phyloP scores from a whole-genome alignment of 2,797 vertebrate species.

The Muraenolepis orangiensis region DNA sequence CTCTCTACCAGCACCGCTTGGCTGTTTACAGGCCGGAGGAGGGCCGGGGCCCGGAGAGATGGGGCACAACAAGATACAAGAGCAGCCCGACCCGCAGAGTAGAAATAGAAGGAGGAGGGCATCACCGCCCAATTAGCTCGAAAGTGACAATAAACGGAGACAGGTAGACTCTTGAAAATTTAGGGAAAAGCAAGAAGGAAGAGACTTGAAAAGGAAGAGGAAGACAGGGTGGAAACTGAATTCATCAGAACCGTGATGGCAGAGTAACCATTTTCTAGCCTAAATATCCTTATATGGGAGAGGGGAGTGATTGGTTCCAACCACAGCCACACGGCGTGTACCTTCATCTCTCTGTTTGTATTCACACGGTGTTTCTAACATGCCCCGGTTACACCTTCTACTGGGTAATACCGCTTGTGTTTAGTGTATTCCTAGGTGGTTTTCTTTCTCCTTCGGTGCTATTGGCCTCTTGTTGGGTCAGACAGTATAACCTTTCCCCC shows the following conservation, averaged over 20 bases:
- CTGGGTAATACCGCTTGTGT: not conserved
- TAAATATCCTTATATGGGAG: conserved; percentile 43
- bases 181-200: not conserved
- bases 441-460: not conserved
- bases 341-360: not conserved
- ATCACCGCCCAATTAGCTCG: not conserved
- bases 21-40: not conserved
- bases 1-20: too few relatives aligned
- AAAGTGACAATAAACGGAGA: not conserved
- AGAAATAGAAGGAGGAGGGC: not conserved
- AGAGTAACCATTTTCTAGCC: conserved; percentile 46
- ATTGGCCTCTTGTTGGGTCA: conserved; percentile 24
- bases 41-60: too few relatives aligned
- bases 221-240: not conserved
- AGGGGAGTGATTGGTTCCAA: conserved; percentile 39
- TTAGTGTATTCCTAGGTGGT: not conserved
- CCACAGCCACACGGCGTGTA: conserved; percentile 14
- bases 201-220: not conserved
- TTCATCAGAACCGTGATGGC: conserved; percentile 32
- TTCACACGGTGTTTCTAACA: conserved; percentile 4
- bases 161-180: not conserved
- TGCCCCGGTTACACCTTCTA: not conserved
- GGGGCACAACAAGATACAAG: not conserved
- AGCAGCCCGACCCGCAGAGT: not conserved
- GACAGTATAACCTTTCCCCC: conserved; percentile 37